A percentile compares a stretch with the other conserved stretches of the same genome.
phyloP scores from a whole-genome alignment of 1,140 invertebrate genomes.

The Drosophila simulans region DNA sequence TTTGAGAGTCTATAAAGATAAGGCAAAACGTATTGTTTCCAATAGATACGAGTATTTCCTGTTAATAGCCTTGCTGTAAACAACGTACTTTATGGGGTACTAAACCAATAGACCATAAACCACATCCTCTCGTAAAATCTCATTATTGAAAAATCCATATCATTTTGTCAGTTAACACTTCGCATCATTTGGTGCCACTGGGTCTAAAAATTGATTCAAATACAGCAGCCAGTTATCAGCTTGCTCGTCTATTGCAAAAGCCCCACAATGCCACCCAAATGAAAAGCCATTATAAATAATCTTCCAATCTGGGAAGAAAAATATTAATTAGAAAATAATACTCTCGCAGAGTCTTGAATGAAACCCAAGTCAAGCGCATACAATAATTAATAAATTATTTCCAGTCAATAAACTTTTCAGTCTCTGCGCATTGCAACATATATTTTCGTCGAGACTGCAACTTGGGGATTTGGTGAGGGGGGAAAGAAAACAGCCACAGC shows the following conservation, averaged over 20 bases:
- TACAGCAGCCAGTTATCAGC: conserved; percentile 12
- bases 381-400: conserved; percentile 80
- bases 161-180: conserved; percentile 39
- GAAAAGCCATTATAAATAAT: conserved; percentile 39
- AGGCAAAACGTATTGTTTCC: background rate
- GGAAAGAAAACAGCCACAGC: conserved; percentile 9
- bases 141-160: conserved; percentile 5
- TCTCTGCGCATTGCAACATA: conserved; percentile 60
- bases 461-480: conserved; percentile 8
- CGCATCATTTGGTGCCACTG: conserved; percentile 42
- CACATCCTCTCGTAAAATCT: conserved; percentile 6
- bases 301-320: conserved; percentile 29
- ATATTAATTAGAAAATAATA: conserved; percentile 66
- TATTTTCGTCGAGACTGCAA: conserved; percentile 12
- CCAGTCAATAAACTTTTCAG: conserved; percentile 72
- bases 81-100: background rate
- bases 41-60: background rate
- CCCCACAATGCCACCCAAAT: conserved; percentile 60
- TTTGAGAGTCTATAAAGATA: too few relatives aligned
- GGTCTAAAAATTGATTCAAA: conserved; percentile 11
- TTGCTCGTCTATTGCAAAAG: conserved; percentile 44
- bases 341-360: conserved; percentile 20
- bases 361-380: conserved; percentile 39
- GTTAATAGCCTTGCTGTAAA: background rate
- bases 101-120: background rate